phyloP scores from a whole-genome alignment of 2,113 vertebrate genomes.

The Pholis gunnellus region DNA sequence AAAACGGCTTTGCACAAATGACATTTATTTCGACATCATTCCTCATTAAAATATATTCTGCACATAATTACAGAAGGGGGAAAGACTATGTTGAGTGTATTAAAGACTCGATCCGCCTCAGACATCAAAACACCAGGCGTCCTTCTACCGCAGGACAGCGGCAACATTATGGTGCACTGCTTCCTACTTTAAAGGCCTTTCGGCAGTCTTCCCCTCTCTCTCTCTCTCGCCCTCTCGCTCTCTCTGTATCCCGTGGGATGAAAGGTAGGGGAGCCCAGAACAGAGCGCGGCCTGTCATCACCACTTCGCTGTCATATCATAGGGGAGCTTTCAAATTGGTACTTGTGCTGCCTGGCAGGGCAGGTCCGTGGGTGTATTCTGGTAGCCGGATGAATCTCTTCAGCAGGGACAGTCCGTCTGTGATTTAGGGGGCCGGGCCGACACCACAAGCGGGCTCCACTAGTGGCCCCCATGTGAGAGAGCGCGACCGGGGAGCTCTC shows the following conservation, averaged over 20 bases:
- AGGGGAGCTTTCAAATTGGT: slow-evolving; percentile 72
- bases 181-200: slow-evolving; percentile 63
- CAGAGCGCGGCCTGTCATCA: slow-evolving; percentile 69
- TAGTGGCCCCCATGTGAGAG: background rate
- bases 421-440: slow-evolving; percentile 49
- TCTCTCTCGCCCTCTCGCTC: slow-evolving; percentile 3
- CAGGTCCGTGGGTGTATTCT: slow-evolving; percentile 59
- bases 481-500: slow-evolving; percentile 44
- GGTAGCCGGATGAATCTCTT: slow-evolving; percentile 64
- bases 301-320: slow-evolving; percentile 60
- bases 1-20: slow-evolving; percentile 61
- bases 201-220: slow-evolving; percentile 42
- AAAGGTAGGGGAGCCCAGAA: slow-evolving; percentile 64
- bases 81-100: slow-evolving; percentile 47
- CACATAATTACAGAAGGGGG: slow-evolving; percentile 83
- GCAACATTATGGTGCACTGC: slow-evolving; percentile 41
- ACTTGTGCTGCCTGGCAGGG: slow-evolving; percentile 59
- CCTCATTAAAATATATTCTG: slow-evolving; percentile 82
- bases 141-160: slow-evolving; percentile 48
- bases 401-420: slow-evolving; percentile 49
- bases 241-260: slow-evolving; percentile 46
- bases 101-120: slow-evolving; percentile 43
- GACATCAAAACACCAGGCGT: slow-evolving; percentile 68
- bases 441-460: slow-evolving; percentile 54
- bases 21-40: slow-evolving; percentile 77